phyloP scores from a whole-genome alignment of 2,113 vertebrate species.

The Larimichthys crocea region DNA sequence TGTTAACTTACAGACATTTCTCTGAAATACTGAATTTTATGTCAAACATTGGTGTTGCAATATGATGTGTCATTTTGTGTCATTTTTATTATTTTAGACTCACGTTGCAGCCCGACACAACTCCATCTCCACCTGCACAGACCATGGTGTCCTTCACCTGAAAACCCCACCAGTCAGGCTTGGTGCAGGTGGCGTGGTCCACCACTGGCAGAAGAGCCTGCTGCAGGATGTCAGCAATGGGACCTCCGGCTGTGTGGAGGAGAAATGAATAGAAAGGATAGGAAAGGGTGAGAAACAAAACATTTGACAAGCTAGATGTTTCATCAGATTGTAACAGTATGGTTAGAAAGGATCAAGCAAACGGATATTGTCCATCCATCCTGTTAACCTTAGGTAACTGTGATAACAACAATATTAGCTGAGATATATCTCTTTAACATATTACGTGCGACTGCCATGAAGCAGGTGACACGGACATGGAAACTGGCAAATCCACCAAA shows the following conservation, averaged over 20 bases:
- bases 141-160: conserved; percentile 84
- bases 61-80: neutral
- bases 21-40: neutral
- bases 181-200: conserved; percentile 82
- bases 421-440: no score
- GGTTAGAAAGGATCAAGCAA: neutral
- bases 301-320: neutral
- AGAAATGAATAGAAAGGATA: neutral
- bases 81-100: conserved; percentile 68
- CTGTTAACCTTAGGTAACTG: no score
- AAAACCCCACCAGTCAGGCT: conserved; percentile 85
- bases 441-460: no score
- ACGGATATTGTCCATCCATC: no score
- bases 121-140: conserved; percentile 88
- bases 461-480: no score
- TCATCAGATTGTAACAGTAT: neutral
- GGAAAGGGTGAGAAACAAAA: neutral
- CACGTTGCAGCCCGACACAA: conserved; percentile 88
- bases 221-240: conserved; percentile 87
- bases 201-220: conserved; percentile 90
- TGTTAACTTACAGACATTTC: neutral
- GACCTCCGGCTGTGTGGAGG: conserved; percentile 82
- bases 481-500: no score
- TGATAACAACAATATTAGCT: no score
- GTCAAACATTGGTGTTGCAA: no score